These are phyloP conservation scores for Allophyes oxyacanthae DNA, from an alignment of 2,888 invertebrate genomes.

Conservation along the genomic window DNA sequence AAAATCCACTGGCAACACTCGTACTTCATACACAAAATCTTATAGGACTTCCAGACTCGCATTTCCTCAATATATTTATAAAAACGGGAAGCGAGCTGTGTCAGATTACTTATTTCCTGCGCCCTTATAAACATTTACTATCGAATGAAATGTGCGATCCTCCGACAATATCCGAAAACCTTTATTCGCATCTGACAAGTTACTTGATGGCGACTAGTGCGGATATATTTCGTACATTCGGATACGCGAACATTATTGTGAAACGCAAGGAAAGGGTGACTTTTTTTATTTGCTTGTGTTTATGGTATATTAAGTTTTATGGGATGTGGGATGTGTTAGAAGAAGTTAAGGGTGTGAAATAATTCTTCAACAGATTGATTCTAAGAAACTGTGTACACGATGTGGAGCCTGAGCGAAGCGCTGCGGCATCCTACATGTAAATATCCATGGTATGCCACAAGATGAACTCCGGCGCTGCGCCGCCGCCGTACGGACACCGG, in stretches of 20 bases:
- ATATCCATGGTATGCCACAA: too few relatives aligned
- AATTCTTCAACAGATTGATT: too few relatives aligned
- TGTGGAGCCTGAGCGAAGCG: too few relatives aligned
- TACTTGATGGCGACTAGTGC: slow-evolving; percentile 2
- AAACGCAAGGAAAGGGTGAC: background rate
- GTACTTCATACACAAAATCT: too few relatives aligned
- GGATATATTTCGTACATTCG: background rate
- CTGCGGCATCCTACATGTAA: too few relatives aligned
- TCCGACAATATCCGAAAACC: slow-evolving; percentile 5
- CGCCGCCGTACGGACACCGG: too few relatives aligned
- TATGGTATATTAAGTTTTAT: too few relatives aligned
- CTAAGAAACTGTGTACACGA: too few relatives aligned
- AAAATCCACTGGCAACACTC: too few relatives aligned
- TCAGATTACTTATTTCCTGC: background rate
- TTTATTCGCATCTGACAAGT: slow-evolving; percentile 5
- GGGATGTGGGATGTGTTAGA: too few relatives aligned
- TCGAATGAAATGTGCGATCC: slow-evolving; percentile 1
- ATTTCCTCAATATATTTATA: background rate
- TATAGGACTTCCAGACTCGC: too few relatives aligned
- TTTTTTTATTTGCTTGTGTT: background rate
- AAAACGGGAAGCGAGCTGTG: background rate
- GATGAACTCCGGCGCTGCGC: too few relatives aligned
- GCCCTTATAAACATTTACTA: slow-evolving; percentile 3
- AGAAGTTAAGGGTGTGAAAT: background rate
- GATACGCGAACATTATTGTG: slow-evolving; percentile 7